These are phyloP conservation scores for Paradoxurus hermaphroditus DNA, from an alignment of 2,113 vertebrate genomes.

Conservation along the genomic window DNA sequence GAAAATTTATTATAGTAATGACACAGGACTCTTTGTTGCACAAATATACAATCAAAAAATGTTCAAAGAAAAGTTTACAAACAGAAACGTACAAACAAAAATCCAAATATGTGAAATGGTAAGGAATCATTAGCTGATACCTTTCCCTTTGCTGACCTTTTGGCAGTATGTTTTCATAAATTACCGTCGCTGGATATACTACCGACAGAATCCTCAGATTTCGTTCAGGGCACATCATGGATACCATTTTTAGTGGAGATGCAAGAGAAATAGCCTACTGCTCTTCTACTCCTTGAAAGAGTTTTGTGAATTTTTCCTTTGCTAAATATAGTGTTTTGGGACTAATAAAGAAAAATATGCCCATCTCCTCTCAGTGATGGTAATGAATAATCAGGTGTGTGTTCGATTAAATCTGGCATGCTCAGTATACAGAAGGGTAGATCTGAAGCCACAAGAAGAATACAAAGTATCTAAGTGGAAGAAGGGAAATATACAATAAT, in stretches of 20 bases:
- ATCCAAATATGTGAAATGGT: not conserved
- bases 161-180: not conserved
- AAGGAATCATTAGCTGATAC: not conserved
- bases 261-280: not conserved
- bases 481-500: not conserved
- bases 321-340: constrained; percentile 30
- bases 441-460: constrained; percentile 21
- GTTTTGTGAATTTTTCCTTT: constrained; percentile 6
- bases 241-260: not conserved
- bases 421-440: not conserved
- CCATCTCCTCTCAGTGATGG: not conserved
- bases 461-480: not conserved
- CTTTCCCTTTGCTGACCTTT: not conserved
- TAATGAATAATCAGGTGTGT: not conserved
- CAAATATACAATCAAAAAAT: constrained; percentile 12
- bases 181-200: not conserved
- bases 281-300: not conserved
- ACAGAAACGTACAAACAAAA: not conserved
- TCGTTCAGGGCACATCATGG: not conserved
- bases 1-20: not conserved
- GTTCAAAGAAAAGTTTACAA: not conserved
- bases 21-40: not conserved
- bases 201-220: not conserved
- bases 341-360: constrained; percentile 41
- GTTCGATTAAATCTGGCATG: not conserved